Evolutionary conservation across 2,888 invertebrate species (phyloP).

Genomic region (Peribatodes rhomboidaria): DNA sequence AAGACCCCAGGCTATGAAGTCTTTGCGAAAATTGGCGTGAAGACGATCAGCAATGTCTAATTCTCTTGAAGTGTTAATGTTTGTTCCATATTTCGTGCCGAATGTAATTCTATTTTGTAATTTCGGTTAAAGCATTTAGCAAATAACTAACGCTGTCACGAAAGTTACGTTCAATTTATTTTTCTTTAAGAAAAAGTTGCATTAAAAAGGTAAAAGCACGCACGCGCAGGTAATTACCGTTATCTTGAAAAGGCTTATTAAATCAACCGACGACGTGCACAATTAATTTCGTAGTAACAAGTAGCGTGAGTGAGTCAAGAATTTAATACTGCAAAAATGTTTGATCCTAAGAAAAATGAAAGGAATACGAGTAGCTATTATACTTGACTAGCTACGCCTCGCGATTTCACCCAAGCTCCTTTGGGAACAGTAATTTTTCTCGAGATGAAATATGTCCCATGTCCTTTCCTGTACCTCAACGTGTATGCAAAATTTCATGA

Average conservation of each 20-base stretch:
- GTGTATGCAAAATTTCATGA: too few relatives aligned
- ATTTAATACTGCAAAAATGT: not conserved
- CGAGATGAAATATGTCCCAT: too few relatives aligned
- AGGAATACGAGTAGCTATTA: too few relatives aligned
- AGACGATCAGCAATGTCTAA: constrained; percentile 30
- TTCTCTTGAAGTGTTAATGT: constrained; percentile 32
- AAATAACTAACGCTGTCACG: too few relatives aligned
- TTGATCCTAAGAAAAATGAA: not conserved
- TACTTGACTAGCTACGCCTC: too few relatives aligned
- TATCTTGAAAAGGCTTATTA: constrained; percentile 21
- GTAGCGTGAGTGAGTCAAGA: constrained; percentile 7
- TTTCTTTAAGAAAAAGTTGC: not conserved
- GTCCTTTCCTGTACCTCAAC: too few relatives aligned
- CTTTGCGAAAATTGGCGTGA: constrained; percentile 34
- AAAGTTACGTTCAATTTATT: too few relatives aligned
- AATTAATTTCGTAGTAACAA: constrained; percentile 5
- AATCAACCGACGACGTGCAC: constrained; percentile 20
- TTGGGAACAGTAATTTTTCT: too few relatives aligned
- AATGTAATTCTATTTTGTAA: constrained; percentile 9
- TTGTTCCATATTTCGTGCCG: constrained; percentile 28
- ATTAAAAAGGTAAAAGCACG: not conserved
- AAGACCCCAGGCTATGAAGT: constrained; percentile 21
- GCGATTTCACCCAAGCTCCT: too few relatives aligned
- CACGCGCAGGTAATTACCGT: constrained; percentile 12
- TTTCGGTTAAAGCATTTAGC: too few relatives aligned